These are phyloP conservation scores for Dolichallabes microphthalmus DNA, from an alignment of 2,113 vertebrate species.

Conservation along the genomic window DNA sequence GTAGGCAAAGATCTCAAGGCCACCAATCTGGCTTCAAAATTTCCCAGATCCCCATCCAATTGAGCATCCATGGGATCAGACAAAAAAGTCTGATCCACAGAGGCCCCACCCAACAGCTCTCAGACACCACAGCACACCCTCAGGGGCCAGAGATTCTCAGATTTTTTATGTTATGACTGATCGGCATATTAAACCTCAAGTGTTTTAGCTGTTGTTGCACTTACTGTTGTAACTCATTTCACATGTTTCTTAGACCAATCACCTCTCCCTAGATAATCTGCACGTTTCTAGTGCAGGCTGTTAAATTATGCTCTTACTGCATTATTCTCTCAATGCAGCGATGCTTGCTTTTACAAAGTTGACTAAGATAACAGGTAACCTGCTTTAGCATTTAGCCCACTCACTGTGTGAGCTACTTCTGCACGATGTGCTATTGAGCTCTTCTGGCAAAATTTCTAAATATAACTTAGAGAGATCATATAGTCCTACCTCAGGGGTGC, in stretches of 20 bases:
- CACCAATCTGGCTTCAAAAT: too few species aligned
- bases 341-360: not conserved
- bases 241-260: not conserved
- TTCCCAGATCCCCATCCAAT: too few species aligned
- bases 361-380: not conserved
- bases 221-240: not conserved
- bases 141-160: too few species aligned
- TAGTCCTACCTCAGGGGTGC: not conserved
- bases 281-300: not conserved
- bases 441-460: constrained; percentile 36
- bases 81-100: too few species aligned
- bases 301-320: not conserved
- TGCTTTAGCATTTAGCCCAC: constrained; percentile 23
- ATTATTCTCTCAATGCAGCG: not conserved
- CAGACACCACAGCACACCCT: too few species aligned
- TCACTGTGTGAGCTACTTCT: constrained; percentile 12
- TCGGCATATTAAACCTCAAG: not conserved
- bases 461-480: constrained; percentile 21
- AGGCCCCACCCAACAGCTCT: too few species aligned
- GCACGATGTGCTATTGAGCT: not conserved
- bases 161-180: too few species aligned
- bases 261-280: not conserved
- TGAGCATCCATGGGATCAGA: too few species aligned
- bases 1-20: too few species aligned
- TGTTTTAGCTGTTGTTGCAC: not conserved